Percentiles rank a stretch among this genome's conserved stretches.
Conservation (phyloP, 2,888 invertebrate species). For the Lasius fuliginosus region DNA sequence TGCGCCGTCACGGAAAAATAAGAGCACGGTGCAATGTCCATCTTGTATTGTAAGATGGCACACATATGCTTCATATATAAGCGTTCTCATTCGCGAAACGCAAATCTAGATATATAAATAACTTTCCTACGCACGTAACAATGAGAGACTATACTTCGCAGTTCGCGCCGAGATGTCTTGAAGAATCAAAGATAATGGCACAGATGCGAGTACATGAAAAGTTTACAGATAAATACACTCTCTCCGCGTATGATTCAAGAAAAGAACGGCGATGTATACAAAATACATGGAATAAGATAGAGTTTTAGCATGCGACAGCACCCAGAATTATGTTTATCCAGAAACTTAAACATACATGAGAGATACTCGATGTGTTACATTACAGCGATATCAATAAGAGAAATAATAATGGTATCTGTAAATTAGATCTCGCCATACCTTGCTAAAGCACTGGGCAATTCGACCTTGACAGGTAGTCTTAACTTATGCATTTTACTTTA, state of each 20-base stretch:
- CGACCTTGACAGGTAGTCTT: slow-evolving; percentile 84
- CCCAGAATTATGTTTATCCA: slow-evolving; percentile 27
- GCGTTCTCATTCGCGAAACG: background rate
- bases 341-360: background rate
- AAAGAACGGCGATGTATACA: no score
- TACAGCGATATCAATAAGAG: slow-evolving; percentile 34
- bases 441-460: slow-evolving; percentile 83
- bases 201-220: background rate
- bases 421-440: slow-evolving; percentile 82
- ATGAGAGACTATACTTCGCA: background rate
- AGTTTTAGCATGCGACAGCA: background rate
- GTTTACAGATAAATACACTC: background rate
- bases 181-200: background rate
- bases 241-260: background rate
- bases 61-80: background rate
- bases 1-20: background rate
- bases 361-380: slow-evolving; percentile 3
- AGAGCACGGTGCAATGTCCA: slow-evolving; percentile 19
- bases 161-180: background rate
- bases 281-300: background rate
- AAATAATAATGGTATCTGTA: slow-evolving; percentile 74
- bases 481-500: slow-evolving; percentile 83
- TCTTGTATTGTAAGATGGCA: background rate
- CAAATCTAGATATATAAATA: slow-evolving; percentile 2
- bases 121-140: background rate